Percentiles rank a stretch among this genome's conserved stretches.
phyloP scores from a whole-genome alignment of 2,888 invertebrate species.

The Cerastis rubricosa region DNA sequence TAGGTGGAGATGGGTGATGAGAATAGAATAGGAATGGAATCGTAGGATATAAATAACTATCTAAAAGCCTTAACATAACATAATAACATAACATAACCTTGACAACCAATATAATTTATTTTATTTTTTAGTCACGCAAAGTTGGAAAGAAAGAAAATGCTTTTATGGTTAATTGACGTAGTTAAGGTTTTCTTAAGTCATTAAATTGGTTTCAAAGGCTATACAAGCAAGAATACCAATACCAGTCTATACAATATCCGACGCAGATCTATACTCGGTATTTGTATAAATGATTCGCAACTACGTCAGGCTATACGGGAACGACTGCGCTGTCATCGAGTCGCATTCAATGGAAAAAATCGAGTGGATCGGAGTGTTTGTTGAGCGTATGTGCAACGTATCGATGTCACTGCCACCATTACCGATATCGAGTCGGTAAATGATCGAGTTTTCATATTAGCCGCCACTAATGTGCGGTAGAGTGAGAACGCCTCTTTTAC shows the following conservation, averaged over 20 bases:
- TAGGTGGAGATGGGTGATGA: neutral
- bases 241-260: conserved; percentile 10
- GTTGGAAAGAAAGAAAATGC: too few relatives aligned
- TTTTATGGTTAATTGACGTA: too few relatives aligned
- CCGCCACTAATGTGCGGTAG: conserved; percentile 25
- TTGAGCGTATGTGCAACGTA: conserved; percentile 41
- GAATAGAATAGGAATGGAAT: conserved; percentile 24
- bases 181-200: neutral
- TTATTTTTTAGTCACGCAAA: neutral
- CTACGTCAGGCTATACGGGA: conserved; percentile 37
- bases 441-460: conserved; percentile 36
- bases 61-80: neutral
- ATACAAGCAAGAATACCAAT: neutral
- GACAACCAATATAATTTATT: neutral
- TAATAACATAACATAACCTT: too few relatives aligned
- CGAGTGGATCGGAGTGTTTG: conserved; percentile 40
- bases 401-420: conserved; percentile 31
- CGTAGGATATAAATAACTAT: conserved; percentile 7
- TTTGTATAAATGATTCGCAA: conserved; percentile 46
- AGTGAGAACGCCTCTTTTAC: conserved; percentile 24
- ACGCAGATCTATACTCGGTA: conserved; percentile 6
- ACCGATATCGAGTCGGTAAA: conserved; percentile 25
- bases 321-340: conserved; percentile 33
- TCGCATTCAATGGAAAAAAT: conserved; percentile 31
- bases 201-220: neutral